phyloP scores from a whole-genome alignment of 1,140 invertebrate species.

The Chrysopa pallens region DNA sequence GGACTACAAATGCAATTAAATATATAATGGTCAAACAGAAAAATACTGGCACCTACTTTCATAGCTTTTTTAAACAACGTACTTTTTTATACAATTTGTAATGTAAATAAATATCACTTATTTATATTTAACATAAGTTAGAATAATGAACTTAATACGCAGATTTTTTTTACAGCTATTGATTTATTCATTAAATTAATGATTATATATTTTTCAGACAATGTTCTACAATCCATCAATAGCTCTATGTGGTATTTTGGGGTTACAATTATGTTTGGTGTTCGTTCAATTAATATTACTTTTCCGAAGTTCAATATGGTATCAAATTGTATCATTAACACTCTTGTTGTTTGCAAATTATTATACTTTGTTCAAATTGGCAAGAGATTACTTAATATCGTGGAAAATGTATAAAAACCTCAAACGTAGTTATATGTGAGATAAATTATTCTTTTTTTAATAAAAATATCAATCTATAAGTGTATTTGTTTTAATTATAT shows the following conservation, averaged over 20 bases:
- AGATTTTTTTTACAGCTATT: no score
- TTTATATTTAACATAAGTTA: no score
- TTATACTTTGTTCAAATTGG: conserved; percentile 76
- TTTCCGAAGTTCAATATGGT: conserved; percentile 69
- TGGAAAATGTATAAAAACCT: conserved; percentile 50
- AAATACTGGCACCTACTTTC: no score
- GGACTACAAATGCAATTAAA: no score
- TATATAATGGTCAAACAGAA: no score
- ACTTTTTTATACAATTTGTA: no score
- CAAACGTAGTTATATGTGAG: background rate
- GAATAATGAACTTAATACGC: no score
- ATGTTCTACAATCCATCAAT: conserved; percentile 77
- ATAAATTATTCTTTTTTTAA: no score
- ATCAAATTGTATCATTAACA: conserved; percentile 71
- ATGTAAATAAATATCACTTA: no score
- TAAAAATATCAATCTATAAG: no score
- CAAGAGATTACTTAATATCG: conserved; percentile 70
- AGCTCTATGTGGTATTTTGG: conserved; percentile 53
- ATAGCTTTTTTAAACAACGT: no score
- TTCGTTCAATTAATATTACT: conserved; percentile 60
- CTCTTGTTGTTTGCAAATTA: conserved; percentile 79
- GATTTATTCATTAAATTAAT: conserved; percentile 4
- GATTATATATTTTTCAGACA: conserved; percentile 36
- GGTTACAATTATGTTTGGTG: conserved; percentile 53
- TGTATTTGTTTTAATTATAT: no score